Percentiles rank a stretch among this genome's conserved stretches.
Evolutionary conservation across 2,888 invertebrate species (phyloP).

Genomic region (Anarsia innoxiella): DNA sequence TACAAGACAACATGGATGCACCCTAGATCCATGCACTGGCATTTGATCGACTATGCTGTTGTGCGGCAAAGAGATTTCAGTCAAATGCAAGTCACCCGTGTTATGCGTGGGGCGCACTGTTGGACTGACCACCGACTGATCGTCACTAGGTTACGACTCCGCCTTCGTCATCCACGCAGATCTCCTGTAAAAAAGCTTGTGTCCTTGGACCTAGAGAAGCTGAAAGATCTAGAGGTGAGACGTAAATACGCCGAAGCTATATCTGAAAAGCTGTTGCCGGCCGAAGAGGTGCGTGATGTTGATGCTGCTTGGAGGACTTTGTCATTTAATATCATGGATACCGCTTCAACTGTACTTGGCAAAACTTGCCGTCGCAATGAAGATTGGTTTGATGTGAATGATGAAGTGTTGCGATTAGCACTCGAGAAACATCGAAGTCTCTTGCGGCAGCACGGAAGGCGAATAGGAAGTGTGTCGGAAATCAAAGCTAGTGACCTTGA

Average conservation of each 20-base stretch:
- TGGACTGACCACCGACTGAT: constrained; percentile 23
- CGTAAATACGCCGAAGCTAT: constrained; percentile 4
- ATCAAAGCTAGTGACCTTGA: constrained; percentile 2
- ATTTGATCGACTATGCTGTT: constrained; percentile 21
- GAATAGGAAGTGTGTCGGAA: neutral
- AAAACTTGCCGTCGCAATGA: constrained; percentile 4
- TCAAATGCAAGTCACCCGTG: constrained; percentile 21
- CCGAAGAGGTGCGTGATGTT: constrained; percentile 2
- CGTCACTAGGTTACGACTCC: constrained; percentile 14
- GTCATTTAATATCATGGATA: constrained; percentile 7
- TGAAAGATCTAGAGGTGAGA: neutral
- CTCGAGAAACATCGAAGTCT: constrained; percentile 5
- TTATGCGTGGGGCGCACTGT: constrained; percentile 22
- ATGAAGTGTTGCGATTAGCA: constrained; percentile 1
- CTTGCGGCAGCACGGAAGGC: neutral
- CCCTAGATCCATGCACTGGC: constrained; percentile 25
- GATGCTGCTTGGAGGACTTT: constrained; percentile 4
- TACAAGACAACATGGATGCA: constrained; percentile 28
- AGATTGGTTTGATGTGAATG: constrained; percentile 16
- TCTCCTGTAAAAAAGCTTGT: neutral
- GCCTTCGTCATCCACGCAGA: constrained; percentile 11
- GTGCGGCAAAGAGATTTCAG: constrained; percentile 16
- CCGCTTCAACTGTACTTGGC: constrained; percentile 6
- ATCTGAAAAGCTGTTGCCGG: neutral
- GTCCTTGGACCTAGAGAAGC: constrained; percentile 1